Conservation (phyloP, 2,888 invertebrate species). For the Drosophila gaucha region DNA sequence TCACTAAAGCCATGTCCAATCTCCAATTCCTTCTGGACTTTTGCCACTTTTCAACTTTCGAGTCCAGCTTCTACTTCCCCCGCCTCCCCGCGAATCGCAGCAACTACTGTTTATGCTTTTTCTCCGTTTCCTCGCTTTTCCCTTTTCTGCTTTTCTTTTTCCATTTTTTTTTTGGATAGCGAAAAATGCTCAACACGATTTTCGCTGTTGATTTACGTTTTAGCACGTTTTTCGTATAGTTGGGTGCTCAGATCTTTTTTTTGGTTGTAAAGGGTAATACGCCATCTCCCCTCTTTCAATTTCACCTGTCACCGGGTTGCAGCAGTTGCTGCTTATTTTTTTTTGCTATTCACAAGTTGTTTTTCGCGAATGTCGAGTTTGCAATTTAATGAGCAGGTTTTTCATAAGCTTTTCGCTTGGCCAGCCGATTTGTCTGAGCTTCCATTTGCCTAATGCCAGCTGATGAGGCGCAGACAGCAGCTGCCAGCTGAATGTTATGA, state of each 20-base stretch:
- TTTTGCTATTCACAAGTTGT: slow-evolving; percentile 50
- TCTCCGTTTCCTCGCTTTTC: slow-evolving; percentile 25
- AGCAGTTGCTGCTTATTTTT: slow-evolving; percentile 53
- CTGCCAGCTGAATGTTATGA: slow-evolving; percentile 17
- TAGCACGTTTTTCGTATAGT: slow-evolving; percentile 75
- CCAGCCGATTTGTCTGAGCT: slow-evolving; percentile 47
- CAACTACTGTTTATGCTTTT: slow-evolving; percentile 64
- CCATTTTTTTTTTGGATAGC: slow-evolving; percentile 41
- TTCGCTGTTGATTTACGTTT: slow-evolving; percentile 79
- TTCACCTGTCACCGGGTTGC: slow-evolving; percentile 48
- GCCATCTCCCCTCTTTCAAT: slow-evolving; percentile 33
- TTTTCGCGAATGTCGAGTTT: slow-evolving; percentile 30
- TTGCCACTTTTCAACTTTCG: slow-evolving; percentile 68
- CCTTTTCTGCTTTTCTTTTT: slow-evolving; percentile 7
- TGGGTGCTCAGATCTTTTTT: slow-evolving; percentile 36
- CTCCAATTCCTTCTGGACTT: slow-evolving; percentile 44
- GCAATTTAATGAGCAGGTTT: slow-evolving; percentile 68
- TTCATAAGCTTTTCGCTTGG: slow-evolving; percentile 30
- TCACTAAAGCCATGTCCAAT: slow-evolving; percentile 45
- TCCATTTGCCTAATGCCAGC: slow-evolving; percentile 35
- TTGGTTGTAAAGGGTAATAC: slow-evolving; percentile 1
- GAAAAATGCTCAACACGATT: slow-evolving; percentile 77
- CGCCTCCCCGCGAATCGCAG: slow-evolving; percentile 7
- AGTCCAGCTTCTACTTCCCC: slow-evolving; percentile 2
- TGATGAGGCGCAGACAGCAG: slow-evolving; percentile 15